Evolutionary conservation across 1,140 invertebrate genomes (phyloP), one percentile per base, ranked within the genome.

Genomic region (Nasonia vitripennis): DNA sequence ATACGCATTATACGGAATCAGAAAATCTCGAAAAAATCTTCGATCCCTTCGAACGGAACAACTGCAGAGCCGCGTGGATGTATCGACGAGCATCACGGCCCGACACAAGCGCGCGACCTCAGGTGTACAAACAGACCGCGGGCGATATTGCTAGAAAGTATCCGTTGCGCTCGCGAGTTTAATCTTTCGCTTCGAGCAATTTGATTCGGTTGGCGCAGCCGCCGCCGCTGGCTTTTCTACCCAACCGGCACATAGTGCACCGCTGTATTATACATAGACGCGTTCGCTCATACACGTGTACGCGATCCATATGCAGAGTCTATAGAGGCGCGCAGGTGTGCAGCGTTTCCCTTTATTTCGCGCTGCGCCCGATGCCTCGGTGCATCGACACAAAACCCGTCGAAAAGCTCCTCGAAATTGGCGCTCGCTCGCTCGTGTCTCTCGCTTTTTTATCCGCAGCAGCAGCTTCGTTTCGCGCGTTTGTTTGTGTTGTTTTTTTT

Each of bases 81-180:
- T 45, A 45, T 9, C 41, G 23, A 45, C 41, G n/a, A 20, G 82
- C 2, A 78, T 78, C 55, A 23, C 41, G n/a, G 37, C 5, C 17
- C 55, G n/a, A n/a, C 20, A 62, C 55, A 45, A 20, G 5, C 70
- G 77, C 74, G 82, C 79, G 87, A 90, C 88, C 87, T 92, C 92
- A 92, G 92, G 91, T 93, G 93, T 91, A 89, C 89, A 93, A 93
- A 93, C 89, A 93, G 87, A 89, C 92, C 92, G 86, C 89, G 86
- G 89, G 91, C 90, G 87, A 87, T 85, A 88, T 90, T 88, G 90
- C 89, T 88, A 88, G 89, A 91, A 91, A 91, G 82, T 37, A 37
- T 88, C 88, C 83, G 87, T 86, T 83, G 82, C 87, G 87, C 87
- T 86, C 87, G 86, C 86, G 89, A 90, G 89, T 91, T 93, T 92